Evolutionary conservation across 2,113 vertebrate genomes (phyloP).

Genomic region (Cepphus grylle): DNA sequence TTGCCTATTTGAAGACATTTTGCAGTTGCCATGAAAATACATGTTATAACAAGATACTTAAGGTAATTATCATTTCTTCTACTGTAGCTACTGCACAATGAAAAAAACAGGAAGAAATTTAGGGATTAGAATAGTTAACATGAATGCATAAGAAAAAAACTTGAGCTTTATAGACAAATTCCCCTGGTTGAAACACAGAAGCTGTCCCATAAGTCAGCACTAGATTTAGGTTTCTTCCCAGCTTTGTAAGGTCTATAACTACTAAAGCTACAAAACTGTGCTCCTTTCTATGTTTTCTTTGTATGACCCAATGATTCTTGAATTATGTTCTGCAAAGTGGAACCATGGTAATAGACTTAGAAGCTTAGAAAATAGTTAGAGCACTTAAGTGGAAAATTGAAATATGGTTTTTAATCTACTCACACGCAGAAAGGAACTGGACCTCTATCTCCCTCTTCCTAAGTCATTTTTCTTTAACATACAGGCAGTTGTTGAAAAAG

Average conservation of each 20-base stretch:
- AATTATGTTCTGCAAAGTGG: slow-evolving; percentile 47
- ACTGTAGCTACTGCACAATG: background rate
- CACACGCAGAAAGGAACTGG: background rate
- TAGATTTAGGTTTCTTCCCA: background rate
- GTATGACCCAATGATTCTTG: slow-evolving; percentile 18
- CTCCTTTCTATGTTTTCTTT: slow-evolving; percentile 16
- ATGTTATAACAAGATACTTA: background rate
- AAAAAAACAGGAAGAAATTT: background rate
- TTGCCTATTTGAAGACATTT: background rate
- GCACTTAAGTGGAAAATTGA: slow-evolving; percentile 54
- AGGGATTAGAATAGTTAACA: background rate
- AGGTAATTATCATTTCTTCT: background rate
- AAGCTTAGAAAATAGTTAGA: background rate
- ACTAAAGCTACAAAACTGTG: background rate
- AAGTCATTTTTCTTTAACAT: background rate
- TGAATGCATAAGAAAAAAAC: background rate
- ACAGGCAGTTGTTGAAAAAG: background rate
- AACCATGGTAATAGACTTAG: slow-evolving; percentile 30
- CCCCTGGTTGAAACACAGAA: background rate
- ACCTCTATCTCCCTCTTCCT: background rate
- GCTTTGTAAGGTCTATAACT: background rate
- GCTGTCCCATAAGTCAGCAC: background rate
- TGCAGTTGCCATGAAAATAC: background rate
- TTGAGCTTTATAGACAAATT: background rate
- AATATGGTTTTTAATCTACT: slow-evolving; percentile 36